A percentile compares a stretch with the other conserved stretches of the same genome.
These are phyloP conservation scores for Takifugu ocellatus DNA, from an alignment of 2,797 vertebrate genomes.

Conservation along the genomic window DNA sequence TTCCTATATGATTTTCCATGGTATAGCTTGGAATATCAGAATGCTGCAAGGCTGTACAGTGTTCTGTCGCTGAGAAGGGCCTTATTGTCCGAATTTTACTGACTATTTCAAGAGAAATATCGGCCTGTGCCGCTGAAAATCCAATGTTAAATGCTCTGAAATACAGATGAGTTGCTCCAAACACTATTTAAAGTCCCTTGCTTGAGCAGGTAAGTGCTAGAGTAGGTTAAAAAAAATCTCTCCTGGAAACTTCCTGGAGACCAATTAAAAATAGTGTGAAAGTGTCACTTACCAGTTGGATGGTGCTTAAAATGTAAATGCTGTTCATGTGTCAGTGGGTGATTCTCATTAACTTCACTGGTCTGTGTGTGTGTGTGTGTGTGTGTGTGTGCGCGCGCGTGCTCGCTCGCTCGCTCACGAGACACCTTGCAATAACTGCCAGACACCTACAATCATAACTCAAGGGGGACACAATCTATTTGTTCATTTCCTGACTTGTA, in stretches of 20 bases:
- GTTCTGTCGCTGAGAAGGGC: too few species aligned
- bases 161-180: slow-evolving; percentile 29
- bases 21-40: too few species aligned
- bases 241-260: slow-evolving; percentile 43
- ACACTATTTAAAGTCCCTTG: neutral
- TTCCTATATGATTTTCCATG: too few species aligned
- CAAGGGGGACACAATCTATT: slow-evolving; percentile 14
- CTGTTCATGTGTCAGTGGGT: slow-evolving; percentile 31
- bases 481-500: slow-evolving; percentile 12
- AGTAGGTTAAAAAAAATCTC: slow-evolving; percentile 9
- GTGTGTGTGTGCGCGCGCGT: slow-evolving; percentile 1
- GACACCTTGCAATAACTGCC: slow-evolving; percentile 33
- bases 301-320: slow-evolving; percentile 33
- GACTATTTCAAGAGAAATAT: slow-evolving; percentile 11
- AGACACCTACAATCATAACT: slow-evolving; percentile 43
- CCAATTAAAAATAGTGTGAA: slow-evolving; percentile 68
- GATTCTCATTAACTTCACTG: slow-evolving; percentile 27
- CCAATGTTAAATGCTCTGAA: slow-evolving; percentile 21
- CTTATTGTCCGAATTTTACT: too few species aligned
- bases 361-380: slow-evolving; percentile 7
- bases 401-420: slow-evolving; percentile 5
- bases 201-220: neutral
- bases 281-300: slow-evolving; percentile 33
- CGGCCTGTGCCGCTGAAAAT: neutral
- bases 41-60: too few species aligned